Percentiles rank a stretch among this genome's conserved stretches.
Conservation (phyloP, 2,113 vertebrate species). For the Hucho hucho region DNA sequence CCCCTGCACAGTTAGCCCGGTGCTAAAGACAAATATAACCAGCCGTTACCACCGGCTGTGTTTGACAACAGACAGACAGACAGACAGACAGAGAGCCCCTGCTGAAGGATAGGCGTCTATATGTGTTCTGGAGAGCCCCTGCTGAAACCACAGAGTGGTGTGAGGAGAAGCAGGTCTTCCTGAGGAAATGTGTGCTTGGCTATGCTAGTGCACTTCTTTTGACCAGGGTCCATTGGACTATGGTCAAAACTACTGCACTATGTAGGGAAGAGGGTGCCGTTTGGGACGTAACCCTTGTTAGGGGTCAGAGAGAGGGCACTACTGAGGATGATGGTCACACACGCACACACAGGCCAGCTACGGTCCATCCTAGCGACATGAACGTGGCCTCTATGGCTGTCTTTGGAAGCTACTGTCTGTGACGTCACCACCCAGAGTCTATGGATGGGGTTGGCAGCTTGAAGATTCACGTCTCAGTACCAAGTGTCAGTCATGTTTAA, state of each 20-base stretch:
- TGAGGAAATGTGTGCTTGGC: conserved; percentile 18
- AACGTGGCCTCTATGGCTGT: background rate
- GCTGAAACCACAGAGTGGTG: conserved; percentile 47
- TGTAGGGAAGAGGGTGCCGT: too few species aligned
- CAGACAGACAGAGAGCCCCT: conserved; percentile 23
- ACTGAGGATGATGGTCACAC: conserved; percentile 31
- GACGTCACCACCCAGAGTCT: background rate
- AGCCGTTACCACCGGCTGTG: conserved; percentile 26
- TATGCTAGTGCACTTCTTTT: too few species aligned
- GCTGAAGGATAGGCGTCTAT: too few species aligned
- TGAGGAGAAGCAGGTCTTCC: conserved; percentile 31
- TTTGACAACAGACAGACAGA: background rate
- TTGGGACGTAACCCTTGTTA: background rate
- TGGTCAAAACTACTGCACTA: too few species aligned
- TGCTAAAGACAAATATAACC: conserved; percentile 70
- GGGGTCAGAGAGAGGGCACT: conserved; percentile 43
- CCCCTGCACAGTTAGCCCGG: conserved; percentile 43
- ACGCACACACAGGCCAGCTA: conserved; percentile 23
- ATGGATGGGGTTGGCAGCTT: background rate
- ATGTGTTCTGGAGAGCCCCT: conserved; percentile 33
- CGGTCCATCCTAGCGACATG: background rate
- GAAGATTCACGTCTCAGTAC: background rate
- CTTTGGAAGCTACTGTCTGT: background rate
- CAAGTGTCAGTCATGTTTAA: background rate
- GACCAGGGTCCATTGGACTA: too few species aligned